Conservation (phyloP, 2,888 invertebrate genomes). For the Loripinus fragilis region DNA sequence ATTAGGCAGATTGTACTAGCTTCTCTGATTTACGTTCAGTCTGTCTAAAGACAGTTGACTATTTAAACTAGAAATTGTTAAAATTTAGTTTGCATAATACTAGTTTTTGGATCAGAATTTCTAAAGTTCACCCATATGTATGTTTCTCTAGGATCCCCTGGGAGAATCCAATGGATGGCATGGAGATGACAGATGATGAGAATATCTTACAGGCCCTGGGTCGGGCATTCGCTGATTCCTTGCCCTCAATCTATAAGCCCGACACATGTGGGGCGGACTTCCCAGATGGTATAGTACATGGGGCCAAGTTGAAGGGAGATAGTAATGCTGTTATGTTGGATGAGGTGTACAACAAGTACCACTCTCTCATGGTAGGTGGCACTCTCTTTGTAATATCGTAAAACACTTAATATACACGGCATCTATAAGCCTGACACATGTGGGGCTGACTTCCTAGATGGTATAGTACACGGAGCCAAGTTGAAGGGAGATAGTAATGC, state of each 20-base stretch:
- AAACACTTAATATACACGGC: no score
- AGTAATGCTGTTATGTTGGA: conserved; percentile 75
- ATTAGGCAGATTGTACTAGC: no score
- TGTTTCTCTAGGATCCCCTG: conserved; percentile 62
- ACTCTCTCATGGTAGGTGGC: conserved; percentile 75
- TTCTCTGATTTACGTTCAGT: no score
- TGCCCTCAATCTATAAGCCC: conserved; percentile 66
- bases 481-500: conserved; percentile 62
- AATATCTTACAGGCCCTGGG: conserved; percentile 73
- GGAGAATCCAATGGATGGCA: conserved; percentile 59
- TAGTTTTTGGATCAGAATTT: no score
- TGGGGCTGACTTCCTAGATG: conserved; percentile 58
- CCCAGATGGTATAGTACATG: conserved; percentile 75
- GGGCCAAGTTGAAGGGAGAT: conserved; percentile 70
- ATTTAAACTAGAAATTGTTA: no score
- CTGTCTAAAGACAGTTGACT: no score
- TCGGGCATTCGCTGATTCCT: conserved; percentile 67
- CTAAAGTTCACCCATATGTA: no score
- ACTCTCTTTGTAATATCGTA: no score
- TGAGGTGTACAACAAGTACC: conserved; percentile 74
- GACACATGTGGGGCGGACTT: conserved; percentile 66
- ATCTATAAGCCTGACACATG: conserved; percentile 69
- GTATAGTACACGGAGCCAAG: conserved; percentile 78
- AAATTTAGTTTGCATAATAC: no score
- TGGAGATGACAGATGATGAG: conserved; percentile 77